Conservation (phyloP, 2,113 vertebrate species). For the Phyllopteryx taeniolatus region DNA sequence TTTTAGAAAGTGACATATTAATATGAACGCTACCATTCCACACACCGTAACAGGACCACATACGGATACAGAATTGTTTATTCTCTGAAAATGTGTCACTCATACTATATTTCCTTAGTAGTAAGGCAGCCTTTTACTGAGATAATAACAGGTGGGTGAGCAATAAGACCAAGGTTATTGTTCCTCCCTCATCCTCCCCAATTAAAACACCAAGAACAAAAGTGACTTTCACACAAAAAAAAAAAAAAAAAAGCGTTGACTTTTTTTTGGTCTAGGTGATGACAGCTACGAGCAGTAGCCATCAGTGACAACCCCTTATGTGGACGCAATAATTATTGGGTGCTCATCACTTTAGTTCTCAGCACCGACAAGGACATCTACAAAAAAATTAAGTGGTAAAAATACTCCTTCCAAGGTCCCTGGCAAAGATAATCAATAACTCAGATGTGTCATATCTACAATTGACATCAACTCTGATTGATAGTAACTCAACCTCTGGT, state of each 20-base stretch:
- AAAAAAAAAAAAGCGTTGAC: no score
- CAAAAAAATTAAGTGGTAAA: neutral
- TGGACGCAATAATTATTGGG: no score
- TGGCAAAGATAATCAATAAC: neutral
- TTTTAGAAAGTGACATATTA: neutral
- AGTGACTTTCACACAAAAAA: no score
- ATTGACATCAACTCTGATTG: constrained; percentile 13
- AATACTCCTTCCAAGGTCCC: no score
- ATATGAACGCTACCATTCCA: neutral
- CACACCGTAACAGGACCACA: neutral
- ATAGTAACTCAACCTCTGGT: constrained; percentile 3
- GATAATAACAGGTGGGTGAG: neutral
- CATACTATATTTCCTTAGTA: neutral
- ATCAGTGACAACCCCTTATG: no score
- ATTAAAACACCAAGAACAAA: constrained; percentile 17
- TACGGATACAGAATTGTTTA: neutral
- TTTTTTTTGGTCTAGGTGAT: no score
- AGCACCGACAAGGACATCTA: no score
- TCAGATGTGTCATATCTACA: constrained; percentile 22
- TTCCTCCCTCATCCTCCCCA: neutral
- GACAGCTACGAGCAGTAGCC: no score
- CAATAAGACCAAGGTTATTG: neutral
- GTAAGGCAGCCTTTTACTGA: neutral
- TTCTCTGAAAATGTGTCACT: neutral
- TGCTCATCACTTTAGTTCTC: no score